Conservation (phyloP, 2,888 invertebrate genomes). For the Hybos culiciformis region DNA sequence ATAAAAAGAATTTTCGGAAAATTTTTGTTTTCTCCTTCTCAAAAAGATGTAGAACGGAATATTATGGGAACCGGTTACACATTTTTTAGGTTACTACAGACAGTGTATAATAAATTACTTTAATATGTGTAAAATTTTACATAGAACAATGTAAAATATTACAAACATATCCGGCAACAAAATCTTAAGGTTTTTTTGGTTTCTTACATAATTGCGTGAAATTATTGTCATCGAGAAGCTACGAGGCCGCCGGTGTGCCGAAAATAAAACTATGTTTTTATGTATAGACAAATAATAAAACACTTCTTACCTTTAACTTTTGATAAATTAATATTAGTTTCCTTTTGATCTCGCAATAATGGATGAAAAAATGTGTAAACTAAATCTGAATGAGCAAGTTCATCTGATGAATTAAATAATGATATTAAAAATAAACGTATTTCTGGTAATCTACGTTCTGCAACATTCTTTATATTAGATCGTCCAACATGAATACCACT, state of each 20-base stretch:
- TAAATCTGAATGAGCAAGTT: conserved; percentile 89
- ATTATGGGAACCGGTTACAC: no score
- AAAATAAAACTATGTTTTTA: neutral
- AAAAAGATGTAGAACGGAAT: no score
- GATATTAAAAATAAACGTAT: conserved; percentile 79
- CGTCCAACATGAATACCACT: conserved; percentile 74
- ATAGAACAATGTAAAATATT: no score
- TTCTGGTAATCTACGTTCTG: conserved; percentile 79
- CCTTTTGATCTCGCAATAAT: conserved; percentile 83
- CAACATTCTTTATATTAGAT: conserved; percentile 89
- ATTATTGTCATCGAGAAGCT: neutral
- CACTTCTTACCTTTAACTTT: conserved; percentile 55
- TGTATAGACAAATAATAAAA: neutral
- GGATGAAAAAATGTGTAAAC: conserved; percentile 99
- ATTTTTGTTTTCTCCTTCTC: no score
- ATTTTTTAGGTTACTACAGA: no score
- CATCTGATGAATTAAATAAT: conserved; percentile 75
- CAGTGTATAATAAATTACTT: neutral
- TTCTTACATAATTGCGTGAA: neutral
- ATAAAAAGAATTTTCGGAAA: no score
- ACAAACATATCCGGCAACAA: no score
- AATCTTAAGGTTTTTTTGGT: neutral
- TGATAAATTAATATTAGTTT: conserved; percentile 62
- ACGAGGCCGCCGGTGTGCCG: no score
- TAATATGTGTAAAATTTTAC: no score